Evolutionary conservation across 2,113 vertebrate species (phyloP), one percentile per base, ranked within the genome.

Genomic region (Rhinoderma darwinii): DNA sequence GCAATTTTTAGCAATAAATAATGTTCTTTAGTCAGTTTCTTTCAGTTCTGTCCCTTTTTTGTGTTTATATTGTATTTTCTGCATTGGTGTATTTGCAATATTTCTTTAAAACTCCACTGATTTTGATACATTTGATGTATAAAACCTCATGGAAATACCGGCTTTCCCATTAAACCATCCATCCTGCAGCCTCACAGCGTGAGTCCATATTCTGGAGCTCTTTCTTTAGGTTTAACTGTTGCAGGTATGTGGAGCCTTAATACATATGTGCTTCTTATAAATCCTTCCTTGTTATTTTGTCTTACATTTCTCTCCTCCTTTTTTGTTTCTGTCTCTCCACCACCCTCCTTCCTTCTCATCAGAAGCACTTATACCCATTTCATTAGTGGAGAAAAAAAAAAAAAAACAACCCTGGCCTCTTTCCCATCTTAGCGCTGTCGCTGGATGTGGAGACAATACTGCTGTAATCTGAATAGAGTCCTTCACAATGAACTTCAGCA

Each of bases 401-500:
- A 59, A 63, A 77, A 74, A 85, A 85, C 37, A 51, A 22, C 37
- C 22, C 72, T 85, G 72, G 83, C 72, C 72, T 47, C 41, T 77
- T 77, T 85, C 70, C 70, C 50, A 84, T 75, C 73, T 77, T 85
- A 73, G 83, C 83, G 75, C 39, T n/a, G 56, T 22, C 56, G 63
- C 63, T 80, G 39, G 35, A 86, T 72, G 30, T 32, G 47, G 76
- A 80, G 47, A 86, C 84, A 86, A 86, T 80, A 35, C 76, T 41
- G 63, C 61, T 72, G 32, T 73, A 80, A 63, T 86, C 54, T 86
- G 74, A 86, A 86, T 86, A 56, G 76, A 86, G 63, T 73, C 47
- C 76, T 86, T 86, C 63, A 86, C 84, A 86, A 86, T 86, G 44
- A 72, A 80, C 63, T 72, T 80, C 63, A 72, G 14, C 41, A 18